phyloP scores from a whole-genome alignment of 2,888 invertebrate genomes.

The Phragmatobia fuliginosa region DNA sequence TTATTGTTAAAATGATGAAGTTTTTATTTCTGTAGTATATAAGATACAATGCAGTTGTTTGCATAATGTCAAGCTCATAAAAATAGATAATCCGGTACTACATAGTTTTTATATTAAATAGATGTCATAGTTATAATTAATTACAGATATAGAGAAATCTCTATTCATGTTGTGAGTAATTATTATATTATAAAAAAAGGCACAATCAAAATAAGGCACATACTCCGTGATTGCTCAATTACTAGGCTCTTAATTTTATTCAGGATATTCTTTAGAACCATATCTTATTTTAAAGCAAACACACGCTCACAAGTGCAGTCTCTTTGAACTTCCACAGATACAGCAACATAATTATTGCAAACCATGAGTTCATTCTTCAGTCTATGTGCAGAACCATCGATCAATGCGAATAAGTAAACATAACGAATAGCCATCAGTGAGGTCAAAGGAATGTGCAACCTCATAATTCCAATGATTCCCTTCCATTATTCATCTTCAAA shows the following conservation, averaged over 20 bases:
- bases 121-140: neutral
- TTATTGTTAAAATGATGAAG: neutral
- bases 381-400: slow-evolving; percentile 48
- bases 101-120: no score
- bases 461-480: slow-evolving; percentile 80
- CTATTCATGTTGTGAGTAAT: no score
- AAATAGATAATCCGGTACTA: neutral
- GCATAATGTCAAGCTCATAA: neutral
- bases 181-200: no score
- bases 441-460: slow-evolving; percentile 81
- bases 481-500: slow-evolving; percentile 83
- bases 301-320: neutral
- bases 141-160: no score
- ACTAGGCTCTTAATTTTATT: neutral
- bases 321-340: slow-evolving; percentile 2
- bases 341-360: slow-evolving; percentile 13
- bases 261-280: neutral
- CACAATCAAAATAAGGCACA: neutral
- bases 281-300: neutral
- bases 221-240: neutral
- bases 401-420: slow-evolving; percentile 50
- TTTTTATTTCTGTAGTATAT: neutral
- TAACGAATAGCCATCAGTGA: slow-evolving; percentile 58
- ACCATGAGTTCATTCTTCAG: slow-evolving; percentile 37
- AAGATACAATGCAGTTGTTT: neutral